Evolutionary conservation across 2,797 vertebrate genomes (phyloP), one percentile per base, ranked within the genome.

Genomic region (Premnoplex brunnescens): DNA sequence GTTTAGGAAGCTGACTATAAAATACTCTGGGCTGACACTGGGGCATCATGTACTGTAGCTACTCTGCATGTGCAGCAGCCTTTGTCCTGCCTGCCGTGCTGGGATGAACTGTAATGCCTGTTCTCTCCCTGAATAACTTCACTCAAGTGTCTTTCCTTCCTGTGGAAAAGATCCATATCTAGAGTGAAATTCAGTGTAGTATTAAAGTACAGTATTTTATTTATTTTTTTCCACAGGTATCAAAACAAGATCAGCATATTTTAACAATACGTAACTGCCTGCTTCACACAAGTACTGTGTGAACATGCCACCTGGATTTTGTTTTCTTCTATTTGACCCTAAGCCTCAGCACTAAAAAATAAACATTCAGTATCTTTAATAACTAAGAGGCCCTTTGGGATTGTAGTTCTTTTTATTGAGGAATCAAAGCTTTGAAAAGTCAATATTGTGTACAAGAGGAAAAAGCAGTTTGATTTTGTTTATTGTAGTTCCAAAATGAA

Each of bases 51-150:
- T 52, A 3, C 14, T 34, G 8, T 9, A 8, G n/a, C 43, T 27
- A 1, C n/a, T 12, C 2, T 13, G 22, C 46, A 3, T 4, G 1
- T 7, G 10, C 5, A 37, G 59, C 17, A 64, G 43, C n/a, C 39
- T 84, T 22, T 56, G 49, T 46, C 48, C 46, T 78, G 34, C 56
- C 26, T 69, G 4, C 72, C 80, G 32, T 16, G 10, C 15, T 20
- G 18, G 37, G 54, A 4, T 62, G n/a, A 46, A 20, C 7, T 78
- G 20, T 8, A n/a, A 43, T 23, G 28, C 56, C 49, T 0, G 0
- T 56, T 49, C 17, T 60, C 5, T 54, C 32, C 27, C 43, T 27
- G 26, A 46, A 4, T 30, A 66, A 23, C 9, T 8, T 41, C 12
- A 62, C 32, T 27, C 14, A 14, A 83, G 21, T 26, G 24, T 43